Conservation (phyloP, 2,113 vertebrate genomes). For the Coregonus clupeaformis region DNA sequence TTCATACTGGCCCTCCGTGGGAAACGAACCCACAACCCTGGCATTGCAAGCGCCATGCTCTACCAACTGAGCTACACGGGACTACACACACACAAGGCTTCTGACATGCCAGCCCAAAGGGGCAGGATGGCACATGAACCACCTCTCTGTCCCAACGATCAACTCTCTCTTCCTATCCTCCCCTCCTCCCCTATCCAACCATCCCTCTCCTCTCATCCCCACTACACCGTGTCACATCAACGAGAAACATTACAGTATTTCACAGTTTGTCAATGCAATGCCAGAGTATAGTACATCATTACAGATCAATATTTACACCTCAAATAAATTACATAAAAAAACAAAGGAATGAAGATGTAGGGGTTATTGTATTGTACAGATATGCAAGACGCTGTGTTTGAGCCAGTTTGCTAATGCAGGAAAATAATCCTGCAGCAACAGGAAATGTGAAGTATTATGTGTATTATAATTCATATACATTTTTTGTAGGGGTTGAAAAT, state of each 20-base stretch:
- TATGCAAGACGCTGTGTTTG: conserved; percentile 24
- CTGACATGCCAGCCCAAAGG: neutral
- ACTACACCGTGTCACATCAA: neutral
- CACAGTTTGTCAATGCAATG: conserved; percentile 65
- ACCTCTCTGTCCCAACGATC: neutral
- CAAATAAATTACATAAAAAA: conserved; percentile 73
- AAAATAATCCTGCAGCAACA: no score
- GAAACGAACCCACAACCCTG: no score
- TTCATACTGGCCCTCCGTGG: no score
- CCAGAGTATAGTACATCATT: conserved; percentile 57
- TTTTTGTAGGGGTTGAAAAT: no score
- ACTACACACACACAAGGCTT: no score
- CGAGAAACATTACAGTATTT: conserved; percentile 63
- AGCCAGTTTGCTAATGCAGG: no score
- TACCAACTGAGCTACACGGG: no score
- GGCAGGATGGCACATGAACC: no score
- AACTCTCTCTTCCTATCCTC: neutral
- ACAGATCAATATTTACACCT: conserved; percentile 68
- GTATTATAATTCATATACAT: no score
- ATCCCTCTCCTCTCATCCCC: no score
- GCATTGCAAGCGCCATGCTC: no score
- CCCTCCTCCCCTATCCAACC: neutral
- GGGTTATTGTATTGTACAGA: conserved; percentile 47
- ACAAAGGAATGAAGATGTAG: conserved; percentile 37
- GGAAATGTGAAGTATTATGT: no score